These are phyloP conservation scores for Aphaenogaster ashmeadi DNA, from an alignment of 1,140 invertebrate species.

Conservation along the genomic window DNA sequence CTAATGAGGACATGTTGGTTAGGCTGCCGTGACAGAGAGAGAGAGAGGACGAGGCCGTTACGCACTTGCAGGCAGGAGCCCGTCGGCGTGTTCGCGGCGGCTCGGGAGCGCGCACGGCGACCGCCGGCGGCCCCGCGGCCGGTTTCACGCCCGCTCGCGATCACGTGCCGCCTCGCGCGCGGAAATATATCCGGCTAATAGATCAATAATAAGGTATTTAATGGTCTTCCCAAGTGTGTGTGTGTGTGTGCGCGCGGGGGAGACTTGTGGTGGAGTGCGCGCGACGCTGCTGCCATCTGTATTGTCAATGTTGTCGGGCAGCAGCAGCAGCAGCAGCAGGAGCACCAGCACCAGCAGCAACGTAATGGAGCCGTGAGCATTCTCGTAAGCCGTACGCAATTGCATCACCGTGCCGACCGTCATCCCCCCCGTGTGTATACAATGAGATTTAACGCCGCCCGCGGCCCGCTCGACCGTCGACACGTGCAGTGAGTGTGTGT, in stretches of 20 bases:
- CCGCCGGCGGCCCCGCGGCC: constrained; percentile 47
- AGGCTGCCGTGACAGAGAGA: constrained; percentile 82
- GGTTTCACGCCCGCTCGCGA: constrained; percentile 64
- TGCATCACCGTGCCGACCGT: constrained; percentile 60
- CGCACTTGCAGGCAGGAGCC: constrained; percentile 53
- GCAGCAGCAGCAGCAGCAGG: constrained; percentile 82
- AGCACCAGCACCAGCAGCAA: constrained; percentile 78
- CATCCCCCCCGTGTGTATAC: constrained; percentile 52
- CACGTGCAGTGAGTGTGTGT: constrained; percentile 74
- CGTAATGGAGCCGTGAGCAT: constrained; percentile 87
- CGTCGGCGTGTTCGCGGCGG: constrained; percentile 55
- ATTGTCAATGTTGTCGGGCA: constrained; percentile 91
- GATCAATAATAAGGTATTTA: constrained; percentile 87
- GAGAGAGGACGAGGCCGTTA: constrained; percentile 58
- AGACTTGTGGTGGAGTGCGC: constrained; percentile 73
- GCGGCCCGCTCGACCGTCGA: constrained; percentile 70
- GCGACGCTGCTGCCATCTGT: constrained; percentile 88
- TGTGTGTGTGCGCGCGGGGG: constrained; percentile 73
- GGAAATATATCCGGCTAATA: constrained; percentile 84
- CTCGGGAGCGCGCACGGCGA: constrained; percentile 59
- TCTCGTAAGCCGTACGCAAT: constrained; percentile 73
- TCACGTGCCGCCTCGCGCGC: constrained; percentile 81
- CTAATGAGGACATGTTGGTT: constrained; percentile 89
- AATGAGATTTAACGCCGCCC: constrained; percentile 75
- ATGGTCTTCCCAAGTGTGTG: constrained; percentile 76